phyloP scores from a whole-genome alignment of 2,113 vertebrate genomes.

The Morone chrysops region DNA sequence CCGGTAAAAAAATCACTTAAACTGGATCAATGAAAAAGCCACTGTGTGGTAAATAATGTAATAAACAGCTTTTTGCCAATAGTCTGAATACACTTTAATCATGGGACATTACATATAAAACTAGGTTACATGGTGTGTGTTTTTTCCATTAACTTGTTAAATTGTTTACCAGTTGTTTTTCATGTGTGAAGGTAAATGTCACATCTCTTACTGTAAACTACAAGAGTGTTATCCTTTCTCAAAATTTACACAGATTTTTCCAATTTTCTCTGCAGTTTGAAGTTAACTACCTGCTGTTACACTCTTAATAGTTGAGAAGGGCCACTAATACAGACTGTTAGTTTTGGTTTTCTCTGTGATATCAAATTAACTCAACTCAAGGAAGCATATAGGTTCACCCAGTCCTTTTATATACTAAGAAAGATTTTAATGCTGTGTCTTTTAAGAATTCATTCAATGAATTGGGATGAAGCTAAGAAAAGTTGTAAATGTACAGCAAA shows the following conservation, averaged over 20 bases:
- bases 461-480: background rate
- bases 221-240: background rate
- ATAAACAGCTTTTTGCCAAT: too few species aligned
- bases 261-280: background rate
- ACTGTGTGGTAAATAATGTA: background rate
- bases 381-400: background rate
- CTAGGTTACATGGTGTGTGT: too few species aligned
- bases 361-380: background rate
- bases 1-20: background rate
- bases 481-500: background rate
- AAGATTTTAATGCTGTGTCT: background rate
- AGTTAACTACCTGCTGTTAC: too few species aligned
- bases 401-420: background rate
- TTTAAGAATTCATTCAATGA: background rate
- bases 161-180: background rate
- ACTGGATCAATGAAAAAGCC: background rate
- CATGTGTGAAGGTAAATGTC: too few species aligned
- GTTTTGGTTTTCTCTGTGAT: background rate
- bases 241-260: background rate
- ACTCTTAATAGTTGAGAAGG: background rate
- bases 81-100: background rate
- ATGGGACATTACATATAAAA: background rate
- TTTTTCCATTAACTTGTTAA: background rate
- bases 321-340: background rate
- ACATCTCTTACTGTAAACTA: too few species aligned